Evolutionary conservation across 2,888 invertebrate genomes (phyloP), one percentile per base, ranked within the genome.

Genomic region (Agapostemon virescens): DNA sequence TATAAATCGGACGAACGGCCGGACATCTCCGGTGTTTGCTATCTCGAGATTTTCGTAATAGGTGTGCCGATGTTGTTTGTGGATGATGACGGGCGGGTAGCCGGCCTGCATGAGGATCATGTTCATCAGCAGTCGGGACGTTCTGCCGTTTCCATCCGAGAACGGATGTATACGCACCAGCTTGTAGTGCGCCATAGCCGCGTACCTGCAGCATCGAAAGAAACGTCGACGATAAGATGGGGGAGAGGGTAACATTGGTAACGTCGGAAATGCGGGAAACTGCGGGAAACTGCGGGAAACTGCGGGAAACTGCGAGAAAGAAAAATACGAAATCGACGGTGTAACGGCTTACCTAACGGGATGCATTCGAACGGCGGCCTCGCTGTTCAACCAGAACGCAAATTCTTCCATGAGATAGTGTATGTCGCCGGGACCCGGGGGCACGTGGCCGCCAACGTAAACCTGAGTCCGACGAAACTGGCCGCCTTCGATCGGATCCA

Each of bases 131-230:
- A 99, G 94, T 40, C 99, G 95, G 20, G 98, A 98, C 0, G 99
- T 99, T 90, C 99, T 95, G 0, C 99, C 99, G 91, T 99, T 99
- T 68, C 99, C 99, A 93, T 99, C 99, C 3, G 96, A 95, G 93
- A 99, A 99, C 0, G 99, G 99, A 93, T 99, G 99, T 86, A 99
- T 98, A 91, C 97, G 97, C 0, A 99, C 99, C 64, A 99, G 93
- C 93, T 98, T 98, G 93, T 99, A 99, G 93, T 99, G 99, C 0
- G 98, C 98, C 73, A 99, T 93, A 0, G 99, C 99, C 70, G 99
- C 98, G 91, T 97, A 97, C 92, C 98, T 97, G 87, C 13, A 5
- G 0, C 11, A 61, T n/a, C n/a, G n/a, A n/a, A n/a, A n/a, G n/a
- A n/a, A n/a, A n/a, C n/a, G n/a, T n/a, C n/a, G n/a, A n/a, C n/a